A percentile compares a stretch with the other conserved stretches of the same genome.
phyloP scores from a whole-genome alignment of 1,140 invertebrate genomes.

The Calliopsis andreniformis region DNA sequence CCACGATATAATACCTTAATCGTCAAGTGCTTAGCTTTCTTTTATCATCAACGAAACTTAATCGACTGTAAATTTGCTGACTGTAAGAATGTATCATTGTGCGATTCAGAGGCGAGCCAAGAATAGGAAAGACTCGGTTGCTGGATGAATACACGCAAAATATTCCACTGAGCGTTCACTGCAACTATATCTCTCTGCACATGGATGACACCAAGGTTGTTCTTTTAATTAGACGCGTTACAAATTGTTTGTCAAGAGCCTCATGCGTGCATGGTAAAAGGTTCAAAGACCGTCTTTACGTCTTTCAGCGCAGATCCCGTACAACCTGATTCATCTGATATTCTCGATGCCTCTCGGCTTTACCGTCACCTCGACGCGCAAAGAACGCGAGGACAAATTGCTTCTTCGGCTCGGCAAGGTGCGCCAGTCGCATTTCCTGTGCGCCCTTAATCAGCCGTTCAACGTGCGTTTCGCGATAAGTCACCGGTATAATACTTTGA shows the following conservation, averaged over 20 bases:
- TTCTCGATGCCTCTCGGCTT: slow-evolving; percentile 79
- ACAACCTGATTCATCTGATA: slow-evolving; percentile 76
- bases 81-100: neutral
- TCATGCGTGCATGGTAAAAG: too few species aligned
- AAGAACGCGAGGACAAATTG: slow-evolving; percentile 79
- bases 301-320: slow-evolving; percentile 75
- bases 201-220: slow-evolving; percentile 74
- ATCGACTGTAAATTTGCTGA: slow-evolving; percentile 44
- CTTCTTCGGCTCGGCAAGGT: slow-evolving; percentile 68
- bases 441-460: slow-evolving; percentile 82
- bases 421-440: slow-evolving; percentile 75
- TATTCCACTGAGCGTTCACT: slow-evolving; percentile 75
- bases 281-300: too few species aligned
- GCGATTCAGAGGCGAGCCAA: slow-evolving; percentile 80
- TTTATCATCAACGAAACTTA: slow-evolving; percentile 9
- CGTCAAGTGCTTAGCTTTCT: slow-evolving; percentile 68
- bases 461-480: slow-evolving; percentile 81
- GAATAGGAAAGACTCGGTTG: slow-evolving; percentile 84
- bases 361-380: slow-evolving; percentile 63
- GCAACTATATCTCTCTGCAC: slow-evolving; percentile 76
- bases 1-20: slow-evolving; percentile 72
- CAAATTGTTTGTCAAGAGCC: neutral
- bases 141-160: slow-evolving; percentile 82
- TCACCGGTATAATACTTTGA: slow-evolving; percentile 65
- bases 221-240: neutral